A percentile compares a stretch with the other conserved stretches of the same genome.
These are phyloP conservation scores for Aricia artaxerxes DNA, from an alignment of 2,888 invertebrate genomes.

Conservation along the genomic window DNA sequence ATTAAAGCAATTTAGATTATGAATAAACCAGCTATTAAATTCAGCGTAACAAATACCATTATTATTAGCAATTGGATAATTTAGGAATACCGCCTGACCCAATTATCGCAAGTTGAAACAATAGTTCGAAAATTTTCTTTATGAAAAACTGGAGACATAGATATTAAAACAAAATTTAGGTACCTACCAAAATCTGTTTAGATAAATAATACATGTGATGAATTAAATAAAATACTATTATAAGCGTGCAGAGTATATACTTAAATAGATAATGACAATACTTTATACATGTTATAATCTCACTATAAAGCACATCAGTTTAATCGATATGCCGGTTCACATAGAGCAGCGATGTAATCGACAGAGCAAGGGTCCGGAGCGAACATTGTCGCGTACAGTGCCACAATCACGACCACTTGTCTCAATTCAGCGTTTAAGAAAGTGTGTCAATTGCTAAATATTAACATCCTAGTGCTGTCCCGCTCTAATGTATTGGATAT, in stretches of 20 bases:
- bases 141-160: background rate
- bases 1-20: slow-evolving; percentile 14
- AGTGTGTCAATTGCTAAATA: slow-evolving; percentile 46
- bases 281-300: too few relatives aligned
- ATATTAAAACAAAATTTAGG: too few relatives aligned
- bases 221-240: too few relatives aligned
- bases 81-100: too few relatives aligned
- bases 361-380: slow-evolving; percentile 19
- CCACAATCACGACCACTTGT: slow-evolving; percentile 45
- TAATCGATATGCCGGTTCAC: background rate
- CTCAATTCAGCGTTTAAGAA: slow-evolving; percentile 48
- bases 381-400: slow-evolving; percentile 32
- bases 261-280: too few relatives aligned
- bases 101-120: too few relatives aligned
- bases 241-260: too few relatives aligned
- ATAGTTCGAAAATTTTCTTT: background rate
- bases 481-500: slow-evolving; percentile 9
- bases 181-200: too few relatives aligned
- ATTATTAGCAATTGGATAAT: background rate
- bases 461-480: slow-evolving; percentile 35
- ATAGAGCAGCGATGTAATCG: slow-evolving; percentile 12
- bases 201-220: too few relatives aligned
- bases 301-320: too few relatives aligned
- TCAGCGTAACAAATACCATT: background rate
- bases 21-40: background rate